Evolutionary conservation across 1,140 invertebrate species (phyloP).

Genomic region (Euwallacea similis): DNA sequence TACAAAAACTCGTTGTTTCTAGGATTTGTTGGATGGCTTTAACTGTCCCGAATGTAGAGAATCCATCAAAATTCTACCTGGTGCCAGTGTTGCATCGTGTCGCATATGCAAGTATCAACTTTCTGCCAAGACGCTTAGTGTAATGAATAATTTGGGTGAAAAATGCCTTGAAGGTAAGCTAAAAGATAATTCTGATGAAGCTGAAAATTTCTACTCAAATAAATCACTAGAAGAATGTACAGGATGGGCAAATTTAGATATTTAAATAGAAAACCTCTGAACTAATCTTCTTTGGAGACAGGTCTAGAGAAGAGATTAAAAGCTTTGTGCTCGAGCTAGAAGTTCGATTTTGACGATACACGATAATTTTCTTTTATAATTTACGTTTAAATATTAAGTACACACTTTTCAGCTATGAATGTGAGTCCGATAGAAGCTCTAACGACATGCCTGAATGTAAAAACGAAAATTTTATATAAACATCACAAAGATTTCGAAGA

Average conservation of each 20-base stretch:
- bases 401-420: too few relatives aligned
- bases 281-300: slow-evolving; percentile 26
- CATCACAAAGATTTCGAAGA: slow-evolving; percentile 47
- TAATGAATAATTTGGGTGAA: slow-evolving; percentile 44
- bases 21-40: slow-evolving; percentile 47
- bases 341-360: too few relatives aligned
- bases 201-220: background rate
- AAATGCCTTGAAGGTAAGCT: slow-evolving; percentile 43
- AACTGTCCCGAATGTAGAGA: slow-evolving; percentile 45
- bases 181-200: background rate
- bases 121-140: slow-evolving; percentile 39
- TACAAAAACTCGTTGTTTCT: background rate
- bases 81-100: too few relatives aligned
- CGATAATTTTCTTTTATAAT: too few relatives aligned
- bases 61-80: background rate
- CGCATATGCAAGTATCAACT: slow-evolving; percentile 24
- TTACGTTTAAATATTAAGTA: too few relatives aligned
- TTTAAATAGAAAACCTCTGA: too few relatives aligned
- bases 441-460: slow-evolving; percentile 41
- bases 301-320: too few relatives aligned
- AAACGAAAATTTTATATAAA: slow-evolving; percentile 45
- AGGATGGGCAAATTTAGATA: too few relatives aligned
- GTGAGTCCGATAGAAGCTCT: slow-evolving; percentile 32
- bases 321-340: too few relatives aligned
- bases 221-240: too few relatives aligned